Evolutionary conservation across 2,113 vertebrate genomes (phyloP), one percentile per base, ranked within the genome.

Genomic region (Dromas ardeola): DNA sequence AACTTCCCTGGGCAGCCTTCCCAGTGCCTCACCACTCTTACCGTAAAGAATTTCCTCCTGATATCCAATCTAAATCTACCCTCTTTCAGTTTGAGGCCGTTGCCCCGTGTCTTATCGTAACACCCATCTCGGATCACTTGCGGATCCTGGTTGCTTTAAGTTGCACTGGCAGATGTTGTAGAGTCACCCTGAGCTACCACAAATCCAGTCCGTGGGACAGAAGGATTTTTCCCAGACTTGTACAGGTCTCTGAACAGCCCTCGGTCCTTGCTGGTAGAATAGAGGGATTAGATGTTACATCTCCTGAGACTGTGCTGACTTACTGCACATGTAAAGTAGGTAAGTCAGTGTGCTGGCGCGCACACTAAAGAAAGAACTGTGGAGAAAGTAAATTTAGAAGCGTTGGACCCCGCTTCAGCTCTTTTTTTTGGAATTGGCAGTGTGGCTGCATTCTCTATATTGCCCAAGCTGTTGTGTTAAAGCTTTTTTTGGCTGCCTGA

Each of bases 291-390:
- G 20, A 3, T 15, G 29, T 19, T 30, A 2, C 30, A 13, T 38
- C 4, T 5, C 10, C 59, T 14, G 49, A 17, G 26, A 11, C 47
- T 56, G 1, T 32, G 47, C 70, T 69, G 14, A 5, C 19, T 18
- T 43, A 11, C 6, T 61, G 61, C 61, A 21, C 0, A 0, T 11
- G 38, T 62, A 26, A 26, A 21, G 7, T 13, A 9, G 43, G 13
- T 25, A 25, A 58, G n/a, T 55, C 16, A 25, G 0, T 6, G 25
- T 42, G 34, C 55, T 43, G 27, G 11, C n/a, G 43, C 40, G 18
- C 49, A 62, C 29, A 45, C n/a, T 13, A 7, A 55, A 53, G 61
- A 38, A 17, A 5, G 23, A 15, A 20, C 19, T 5, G 11, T 36
- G 53, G 56, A n/a, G n/a, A 49, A 49, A 34, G 16, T 15, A 32